Evolutionary conservation across 2,888 invertebrate species (phyloP), one percentile per base, ranked within the genome.

Genomic region (Tubulanus polymorphus): DNA sequence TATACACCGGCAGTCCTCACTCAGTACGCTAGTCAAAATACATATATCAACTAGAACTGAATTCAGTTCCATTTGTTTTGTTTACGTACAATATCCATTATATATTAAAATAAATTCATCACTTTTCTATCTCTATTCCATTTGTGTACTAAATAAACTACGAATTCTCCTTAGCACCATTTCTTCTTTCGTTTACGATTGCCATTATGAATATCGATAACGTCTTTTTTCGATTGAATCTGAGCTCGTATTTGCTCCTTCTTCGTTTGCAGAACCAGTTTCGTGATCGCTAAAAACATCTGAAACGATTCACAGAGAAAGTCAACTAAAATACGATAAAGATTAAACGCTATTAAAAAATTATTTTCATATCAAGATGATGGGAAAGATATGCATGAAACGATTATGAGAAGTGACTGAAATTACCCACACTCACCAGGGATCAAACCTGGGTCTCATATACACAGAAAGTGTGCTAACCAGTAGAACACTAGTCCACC

Each of bases 261-360:
- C 83, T 93, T 93, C 61, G 89, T 88, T 76, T 86, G 85, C 78
- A 94, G 83, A 67, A 93, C 93, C 84, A 91, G 87, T 66, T 86
- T 85, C 56, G 87, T 87, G 68, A 88, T 85, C 66, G 85, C 84
- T 79, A 84, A 83, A 76, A 88, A 88, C 87, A 87, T 87, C 86
- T 87, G 75, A 6, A 68, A 65, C 8, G 12, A 15, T 8, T 10
- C 8, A 10, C 27, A 15, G 25, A 45, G n/a, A 55, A 54, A 55
- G 41, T 30, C 26, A 10, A 12, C 5, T 26, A n/a, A 28, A 47
- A 52, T 52, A 25, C 3, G 5, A 52, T 25, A 52, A 48, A 10
- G 25, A 8, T 26, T 15, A 49, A 10, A 53, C 3, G 18, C n/a
- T 27, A 5, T 15, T 20, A 45, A 46, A 5, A 51, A 49, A 25